Evolutionary conservation across 2,888 invertebrate species (phyloP), one percentile per base, ranked within the genome.

Genomic region (Hydrotaea cyrtoneurina): DNA sequence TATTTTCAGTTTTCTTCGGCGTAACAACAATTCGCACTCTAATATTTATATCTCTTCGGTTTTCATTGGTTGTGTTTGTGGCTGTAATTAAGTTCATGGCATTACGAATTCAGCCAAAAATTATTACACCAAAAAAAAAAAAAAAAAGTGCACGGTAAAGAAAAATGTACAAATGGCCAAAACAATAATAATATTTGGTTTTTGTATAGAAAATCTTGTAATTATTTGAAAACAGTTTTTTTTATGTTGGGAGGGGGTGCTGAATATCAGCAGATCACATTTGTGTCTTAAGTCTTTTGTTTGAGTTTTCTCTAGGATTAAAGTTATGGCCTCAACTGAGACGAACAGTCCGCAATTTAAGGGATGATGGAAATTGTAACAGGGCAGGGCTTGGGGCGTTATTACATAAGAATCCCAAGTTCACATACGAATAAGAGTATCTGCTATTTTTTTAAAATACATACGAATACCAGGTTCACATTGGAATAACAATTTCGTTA

Each of bases 11-110:
- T 39, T 39, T 39, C n/a, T 50, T 43, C 43, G 43, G 31, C 2
- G 31, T 31, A 31, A 39, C 39, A 8, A 8, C 39, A 39, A 39
- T 10, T 31, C 31, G 31, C 31, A 31, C 31, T 31, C 31, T 39
- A 39, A 39, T 31, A 10, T 39, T 39, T 10, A 10, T 1, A n/a
- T 50, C 4, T 50, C 1, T 50, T 50, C n/a, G n/a, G 50, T n/a
- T 50, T 15, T 50, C 5, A n/a, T n/a, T 50, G 4, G n/a, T 50
- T 62, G 66, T 36, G 55, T n/a, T n/a, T n/a, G 73, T 19, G 46
- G 15, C n/a, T 31, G 62, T 64, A 75, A 78, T 78, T 82, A 75
- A 75, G 82, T 78, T 78, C 78, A 78, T 78, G 82, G 78, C 75
- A 78, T 43, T 78, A 75, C 78, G 62, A 62, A 78, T 78, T 78